Base-by-base conservation (phyloP, 1,140 invertebrate species). In the Calliopsis andreniformis region DNA sequence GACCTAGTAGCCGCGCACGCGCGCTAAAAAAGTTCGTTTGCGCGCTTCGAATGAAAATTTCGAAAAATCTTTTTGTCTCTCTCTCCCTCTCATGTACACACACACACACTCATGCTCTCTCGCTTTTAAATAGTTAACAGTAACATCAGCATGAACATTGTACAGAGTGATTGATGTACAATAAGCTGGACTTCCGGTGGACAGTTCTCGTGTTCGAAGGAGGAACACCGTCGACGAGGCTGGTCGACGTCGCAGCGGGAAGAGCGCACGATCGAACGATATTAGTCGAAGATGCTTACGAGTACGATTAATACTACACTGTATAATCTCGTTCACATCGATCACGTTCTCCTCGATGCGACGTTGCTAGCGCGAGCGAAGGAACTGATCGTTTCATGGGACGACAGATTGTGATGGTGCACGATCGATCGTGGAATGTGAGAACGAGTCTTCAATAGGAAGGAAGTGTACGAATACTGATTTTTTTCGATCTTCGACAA, bases 81-180 rank as follows among this genome's bases (percentile, higher is more conserved):
- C 32, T 55, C 25, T 55, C 43, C n/a, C 12, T n/a, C 32, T 47
- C 49, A 10, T 39, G 3, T 3, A 12, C 23, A 18, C 32, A n/a
- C 23, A 49, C 20, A 30, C 25, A 20, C 23, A 42, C 25, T 14
- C 25, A 45, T n/a, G 20, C 56, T 23, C 45, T 49, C 14, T 55
- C 64, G 23, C 43, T 18, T 70, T 83, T 83, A 83, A 80, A 77
- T 84, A 82, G 79, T 78, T 83, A 83, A 88, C 84, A 87, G 77
- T 87, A 83, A 86, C 83, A 81, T 82, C 73, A 80, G 80, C 75
- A 68, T 83, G 82, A 87, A 86, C 64, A 86, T 85, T 87, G 80
- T 87, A 86, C 80, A 86, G 79, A 87, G 79, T 80, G 84, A 85
- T 85, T 64, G 72, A 83, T 67, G 82, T 76, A 73, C 81, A 83